These are phyloP conservation scores for Oryctes rhinoceros DNA, from an alignment of 1,140 invertebrate genomes.

Conservation along the genomic window DNA sequence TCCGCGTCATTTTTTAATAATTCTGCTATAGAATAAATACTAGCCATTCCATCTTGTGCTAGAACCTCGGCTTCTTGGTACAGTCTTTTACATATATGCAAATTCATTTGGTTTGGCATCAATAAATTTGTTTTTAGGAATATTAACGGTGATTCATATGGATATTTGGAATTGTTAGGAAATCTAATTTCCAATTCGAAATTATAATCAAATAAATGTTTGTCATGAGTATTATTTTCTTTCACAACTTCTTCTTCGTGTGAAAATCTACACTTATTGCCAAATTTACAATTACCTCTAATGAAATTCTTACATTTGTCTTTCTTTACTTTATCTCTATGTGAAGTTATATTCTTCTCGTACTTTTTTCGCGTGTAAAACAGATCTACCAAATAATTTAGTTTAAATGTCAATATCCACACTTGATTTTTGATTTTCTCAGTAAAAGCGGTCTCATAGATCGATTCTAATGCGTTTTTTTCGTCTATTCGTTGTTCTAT, in stretches of 20 bases:
- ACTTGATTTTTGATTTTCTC: conserved; percentile 71
- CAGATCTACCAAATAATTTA: conserved; percentile 72
- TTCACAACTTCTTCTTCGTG: conserved; percentile 66
- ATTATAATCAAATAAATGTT: conserved; percentile 55
- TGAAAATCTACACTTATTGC: conserved; percentile 75
- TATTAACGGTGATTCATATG: conserved; percentile 74
- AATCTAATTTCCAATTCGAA: conserved; percentile 80
- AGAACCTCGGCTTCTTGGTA: conserved; percentile 70
- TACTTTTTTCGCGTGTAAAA: conserved; percentile 65
- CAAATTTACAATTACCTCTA: conserved; percentile 75
- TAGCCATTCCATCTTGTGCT: conserved; percentile 72
- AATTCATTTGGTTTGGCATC: conserved; percentile 68
- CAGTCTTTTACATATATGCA: conserved; percentile 71
- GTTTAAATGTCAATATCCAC: conserved; percentile 72
- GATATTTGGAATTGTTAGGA: conserved; percentile 73
- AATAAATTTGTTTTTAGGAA: conserved; percentile 69
- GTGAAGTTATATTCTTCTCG: conserved; percentile 48
- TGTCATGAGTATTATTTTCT: conserved; percentile 56
- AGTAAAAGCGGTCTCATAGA: conserved; percentile 73
- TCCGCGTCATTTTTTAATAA: conserved; percentile 74
- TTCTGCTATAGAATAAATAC: conserved; percentile 74
- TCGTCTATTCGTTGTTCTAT: conserved; percentile 73
- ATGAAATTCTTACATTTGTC: conserved; percentile 74
- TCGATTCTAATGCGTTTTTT: conserved; percentile 75
- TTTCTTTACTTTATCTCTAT: conserved; percentile 64